Percentiles rank a stretch among this genome's conserved stretches.
Evolutionary conservation across 2,113 vertebrate genomes (phyloP).

Genomic region (Phylloscopus trochilus): DNA sequence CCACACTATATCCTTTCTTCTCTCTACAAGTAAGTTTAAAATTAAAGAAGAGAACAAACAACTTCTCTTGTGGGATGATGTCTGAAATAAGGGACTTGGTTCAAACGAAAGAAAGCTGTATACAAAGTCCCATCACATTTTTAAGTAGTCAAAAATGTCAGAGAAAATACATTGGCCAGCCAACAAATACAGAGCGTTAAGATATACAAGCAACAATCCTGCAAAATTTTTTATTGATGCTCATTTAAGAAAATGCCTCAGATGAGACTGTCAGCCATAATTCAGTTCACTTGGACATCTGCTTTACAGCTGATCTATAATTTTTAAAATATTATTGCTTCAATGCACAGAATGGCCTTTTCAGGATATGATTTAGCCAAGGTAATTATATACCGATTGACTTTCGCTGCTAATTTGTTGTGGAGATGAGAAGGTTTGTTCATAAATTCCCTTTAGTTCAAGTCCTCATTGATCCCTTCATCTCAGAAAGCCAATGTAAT

Average conservation of each 20-base stretch:
- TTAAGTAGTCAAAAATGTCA: neutral
- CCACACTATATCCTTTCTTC: conserved; percentile 28
- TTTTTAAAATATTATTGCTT: neutral
- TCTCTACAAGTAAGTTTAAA: conserved; percentile 62
- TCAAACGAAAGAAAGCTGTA: neutral
- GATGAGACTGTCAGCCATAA: neutral
- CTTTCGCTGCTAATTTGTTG: neutral
- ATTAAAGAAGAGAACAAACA: neutral
- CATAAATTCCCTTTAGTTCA: neutral
- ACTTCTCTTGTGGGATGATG: neutral
- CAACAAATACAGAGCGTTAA: neutral
- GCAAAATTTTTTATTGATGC: neutral
- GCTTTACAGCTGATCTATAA: neutral
- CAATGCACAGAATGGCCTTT: neutral
- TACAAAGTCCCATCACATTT: neutral
- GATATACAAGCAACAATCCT: neutral
- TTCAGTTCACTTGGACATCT: neutral
- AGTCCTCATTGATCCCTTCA: neutral
- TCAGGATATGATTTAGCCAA: neutral
- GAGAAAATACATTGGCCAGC: neutral
- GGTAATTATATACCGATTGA: neutral
- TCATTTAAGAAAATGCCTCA: neutral
- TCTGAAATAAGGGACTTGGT: neutral
- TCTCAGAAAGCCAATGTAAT: neutral
- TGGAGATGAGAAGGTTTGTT: neutral